Percentiles rank a stretch among this genome's conserved stretches.
phyloP scores from a whole-genome alignment of 2,113 vertebrate species.

The Chaetodon trifascialis region DNA sequence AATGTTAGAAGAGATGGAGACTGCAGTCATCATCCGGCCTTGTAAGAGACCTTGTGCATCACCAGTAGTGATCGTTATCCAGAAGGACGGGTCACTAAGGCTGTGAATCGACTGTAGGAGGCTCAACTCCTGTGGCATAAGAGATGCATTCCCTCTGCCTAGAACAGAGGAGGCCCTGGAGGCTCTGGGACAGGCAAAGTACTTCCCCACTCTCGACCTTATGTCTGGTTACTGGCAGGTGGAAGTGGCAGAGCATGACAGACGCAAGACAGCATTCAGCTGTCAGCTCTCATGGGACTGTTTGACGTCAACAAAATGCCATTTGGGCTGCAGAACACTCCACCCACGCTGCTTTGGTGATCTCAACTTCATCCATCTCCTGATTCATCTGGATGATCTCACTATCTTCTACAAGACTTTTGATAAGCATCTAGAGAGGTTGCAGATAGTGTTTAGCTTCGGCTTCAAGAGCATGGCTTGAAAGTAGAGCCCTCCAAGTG shows the following conservation, averaged over 20 bases:
- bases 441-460: conserved; percentile 25
- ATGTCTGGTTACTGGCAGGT: conserved; percentile 24
- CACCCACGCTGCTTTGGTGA: conserved; percentile 8
- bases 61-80: conserved; percentile 4
- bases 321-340: conserved; percentile 7
- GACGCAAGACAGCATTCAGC: conserved; percentile 9
- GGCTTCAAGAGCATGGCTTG: not conserved
- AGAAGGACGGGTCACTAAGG: conserved; percentile 32
- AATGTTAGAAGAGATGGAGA: not conserved
- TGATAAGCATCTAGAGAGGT: not conserved
- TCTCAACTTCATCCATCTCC: conserved; percentile 11
- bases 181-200: conserved; percentile 1
- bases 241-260: conserved; percentile 12
- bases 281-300: not conserved
- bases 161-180: conserved; percentile 23
- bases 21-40: conserved; percentile 15
- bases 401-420: conserved; percentile 11
- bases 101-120: conserved; percentile 20
- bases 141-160: conserved; percentile 7
- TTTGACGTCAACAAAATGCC: conserved; percentile 34
- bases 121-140: conserved; percentile 11
- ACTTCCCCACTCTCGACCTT: conserved; percentile 3
- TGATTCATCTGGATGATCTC: conserved; percentile 29
- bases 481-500: conserved; percentile 35
- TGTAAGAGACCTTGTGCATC: conserved; percentile 33